phyloP scores from a whole-genome alignment of 2,113 vertebrate genomes.

The Erythrolamprus reginae region DNA sequence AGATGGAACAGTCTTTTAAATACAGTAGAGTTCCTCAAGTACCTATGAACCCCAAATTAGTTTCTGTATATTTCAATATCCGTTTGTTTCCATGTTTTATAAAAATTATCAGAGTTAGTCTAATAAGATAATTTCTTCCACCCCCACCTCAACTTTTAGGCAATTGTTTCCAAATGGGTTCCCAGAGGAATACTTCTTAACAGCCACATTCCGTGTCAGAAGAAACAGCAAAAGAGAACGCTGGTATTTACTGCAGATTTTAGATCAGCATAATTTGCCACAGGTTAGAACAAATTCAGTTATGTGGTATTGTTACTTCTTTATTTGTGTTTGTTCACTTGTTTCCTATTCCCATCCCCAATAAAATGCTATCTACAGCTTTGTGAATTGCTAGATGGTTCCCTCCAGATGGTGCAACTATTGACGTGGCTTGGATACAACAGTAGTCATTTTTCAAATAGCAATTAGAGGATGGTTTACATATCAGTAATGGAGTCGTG shows the following conservation, averaged over 20 bases:
- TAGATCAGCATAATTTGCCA: conserved; percentile 77
- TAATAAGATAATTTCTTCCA: neutral
- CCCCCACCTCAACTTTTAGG: conserved; percentile 57
- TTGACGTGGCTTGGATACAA: neutral
- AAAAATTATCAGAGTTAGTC: neutral
- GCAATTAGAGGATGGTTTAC: conserved; percentile 1
- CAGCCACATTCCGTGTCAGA: conserved; percentile 81
- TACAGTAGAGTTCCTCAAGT: neutral
- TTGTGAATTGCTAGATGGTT: neutral
- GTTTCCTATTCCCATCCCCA: neutral
- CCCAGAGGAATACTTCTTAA: conserved; percentile 83
- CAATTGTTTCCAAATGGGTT: conserved; percentile 83
- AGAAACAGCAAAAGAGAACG: conserved; percentile 88
- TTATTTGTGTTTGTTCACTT: neutral
- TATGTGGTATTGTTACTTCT: neutral
- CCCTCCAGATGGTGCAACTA: neutral
- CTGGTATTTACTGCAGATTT: conserved; percentile 93
- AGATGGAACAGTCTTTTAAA: neutral
- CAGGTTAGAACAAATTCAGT: conserved; percentile 72
- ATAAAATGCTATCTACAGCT: neutral
- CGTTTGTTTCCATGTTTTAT: neutral
- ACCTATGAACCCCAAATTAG: neutral
- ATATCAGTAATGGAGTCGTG: neutral
- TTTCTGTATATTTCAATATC: conserved; percentile 5
- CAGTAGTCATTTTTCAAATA: neutral